These are phyloP conservation scores for Chlorodrepanis virens DNA, from an alignment of 2,113 vertebrate genomes.

Conservation along the genomic window DNA sequence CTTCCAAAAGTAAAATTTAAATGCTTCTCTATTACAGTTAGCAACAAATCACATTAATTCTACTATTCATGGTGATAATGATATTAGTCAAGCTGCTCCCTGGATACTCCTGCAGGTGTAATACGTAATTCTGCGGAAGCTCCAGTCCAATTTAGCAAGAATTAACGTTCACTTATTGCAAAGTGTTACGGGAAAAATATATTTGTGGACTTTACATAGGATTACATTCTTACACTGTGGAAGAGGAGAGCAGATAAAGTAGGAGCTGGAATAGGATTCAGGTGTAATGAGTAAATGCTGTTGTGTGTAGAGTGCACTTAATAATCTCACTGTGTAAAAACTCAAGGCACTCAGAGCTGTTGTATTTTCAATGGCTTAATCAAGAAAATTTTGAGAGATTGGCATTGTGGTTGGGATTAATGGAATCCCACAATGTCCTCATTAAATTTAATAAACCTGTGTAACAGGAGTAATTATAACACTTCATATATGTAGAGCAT, in stretches of 20 bases:
- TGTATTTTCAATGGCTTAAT: background rate
- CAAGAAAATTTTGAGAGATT: background rate
- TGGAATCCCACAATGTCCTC: background rate
- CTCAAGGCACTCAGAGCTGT: background rate
- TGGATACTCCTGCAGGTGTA: background rate
- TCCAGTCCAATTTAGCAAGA: slow-evolving; percentile 19
- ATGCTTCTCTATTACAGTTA: slow-evolving; percentile 17
- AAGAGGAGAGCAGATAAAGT: background rate
- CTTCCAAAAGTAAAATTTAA: slow-evolving; percentile 49
- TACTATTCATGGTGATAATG: slow-evolving; percentile 45
- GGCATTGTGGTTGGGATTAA: background rate
- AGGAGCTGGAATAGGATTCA: background rate
- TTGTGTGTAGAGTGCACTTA: background rate
- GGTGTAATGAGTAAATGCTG: background rate
- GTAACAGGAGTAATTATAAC: background rate
- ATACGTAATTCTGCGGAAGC: slow-evolving; percentile 11
- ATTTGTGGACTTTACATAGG: background rate
- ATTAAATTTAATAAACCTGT: slow-evolving; percentile 1
- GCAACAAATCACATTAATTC: slow-evolving; percentile 59
- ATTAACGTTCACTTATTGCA: slow-evolving; percentile 51
- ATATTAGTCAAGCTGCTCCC: slow-evolving; percentile 44
- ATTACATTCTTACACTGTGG: background rate
- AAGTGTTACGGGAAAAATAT: slow-evolving; percentile 34
- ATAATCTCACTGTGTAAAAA: background rate
- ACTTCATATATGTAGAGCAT: background rate